Evolutionary conservation across 2,888 invertebrate species (phyloP).

Genomic region (Hirtodrosophila duncani): DNA sequence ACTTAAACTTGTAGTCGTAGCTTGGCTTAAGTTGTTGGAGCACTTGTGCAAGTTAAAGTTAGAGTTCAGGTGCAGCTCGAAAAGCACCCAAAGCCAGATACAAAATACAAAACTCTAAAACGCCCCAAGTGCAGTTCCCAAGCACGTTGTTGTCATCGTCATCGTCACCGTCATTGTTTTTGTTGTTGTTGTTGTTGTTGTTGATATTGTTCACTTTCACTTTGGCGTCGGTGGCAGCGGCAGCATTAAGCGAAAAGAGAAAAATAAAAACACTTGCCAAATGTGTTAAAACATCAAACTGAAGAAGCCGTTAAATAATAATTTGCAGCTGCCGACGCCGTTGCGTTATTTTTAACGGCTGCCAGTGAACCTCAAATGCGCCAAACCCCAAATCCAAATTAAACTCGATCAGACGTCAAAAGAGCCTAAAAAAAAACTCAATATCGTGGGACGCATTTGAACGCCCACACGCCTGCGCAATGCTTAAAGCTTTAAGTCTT

Average conservation of each 20-base stretch:
- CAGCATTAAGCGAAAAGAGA: constrained; percentile 9
- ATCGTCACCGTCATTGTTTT: neutral
- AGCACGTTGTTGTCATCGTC: constrained; percentile 17
- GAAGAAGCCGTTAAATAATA: constrained; percentile 67
- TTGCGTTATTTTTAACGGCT: constrained; percentile 49
- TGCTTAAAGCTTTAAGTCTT: neutral
- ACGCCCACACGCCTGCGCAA: constrained; percentile 48
- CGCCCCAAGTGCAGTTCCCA: constrained; percentile 62
- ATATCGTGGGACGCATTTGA: constrained; percentile 32
- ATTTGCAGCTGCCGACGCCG: constrained; percentile 54
- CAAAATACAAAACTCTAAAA: constrained; percentile 42
- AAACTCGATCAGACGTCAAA: constrained; percentile 4
- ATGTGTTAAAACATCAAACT: constrained; percentile 54
- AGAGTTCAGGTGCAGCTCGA: constrained; percentile 65
- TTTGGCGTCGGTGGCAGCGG: constrained; percentile 40
- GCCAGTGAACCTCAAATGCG: constrained; percentile 49
- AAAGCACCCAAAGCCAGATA: constrained; percentile 23
- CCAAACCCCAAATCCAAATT: neutral
- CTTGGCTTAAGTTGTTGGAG: constrained; percentile 19
- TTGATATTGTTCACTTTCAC: constrained; percentile 57
- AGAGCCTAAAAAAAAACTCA: constrained; percentile 19
- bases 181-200: constrained; percentile 2
- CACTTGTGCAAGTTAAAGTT: constrained; percentile 43
- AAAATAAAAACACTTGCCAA: constrained; percentile 51
- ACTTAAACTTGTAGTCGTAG: constrained; percentile 14